Percentiles rank a stretch among this genome's conserved stretches.
Conservation (phyloP, 2,113 vertebrate genomes). For the Melanotaenia duboulayi region DNA sequence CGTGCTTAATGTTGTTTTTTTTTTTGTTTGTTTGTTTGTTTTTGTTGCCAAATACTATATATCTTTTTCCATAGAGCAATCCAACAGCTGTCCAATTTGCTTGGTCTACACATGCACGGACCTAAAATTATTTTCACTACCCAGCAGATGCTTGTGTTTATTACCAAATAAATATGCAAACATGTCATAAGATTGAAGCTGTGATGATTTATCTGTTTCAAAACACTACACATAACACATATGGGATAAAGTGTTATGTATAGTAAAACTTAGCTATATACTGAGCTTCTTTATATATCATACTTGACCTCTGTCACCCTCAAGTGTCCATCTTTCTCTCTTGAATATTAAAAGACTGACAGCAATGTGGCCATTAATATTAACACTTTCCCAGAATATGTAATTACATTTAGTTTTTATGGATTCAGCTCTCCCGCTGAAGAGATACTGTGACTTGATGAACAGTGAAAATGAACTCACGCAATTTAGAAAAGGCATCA, state of each 20-base stretch:
- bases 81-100: too few species aligned
- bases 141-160: slow-evolving; percentile 13
- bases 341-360: slow-evolving; percentile 68
- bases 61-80: too few species aligned
- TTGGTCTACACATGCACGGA: too few species aligned
- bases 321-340: slow-evolving; percentile 36
- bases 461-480: slow-evolving; percentile 9
- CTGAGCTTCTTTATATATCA: slow-evolving; percentile 41
- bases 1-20: neutral
- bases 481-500: neutral
- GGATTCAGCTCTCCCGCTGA: slow-evolving; percentile 49
- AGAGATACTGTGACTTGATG: slow-evolving; percentile 16
- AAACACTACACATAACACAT: slow-evolving; percentile 9
- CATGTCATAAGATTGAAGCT: slow-evolving; percentile 7
- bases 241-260: slow-evolving; percentile 25
- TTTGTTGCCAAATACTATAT: too few species aligned
- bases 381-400: slow-evolving; percentile 63
- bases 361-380: slow-evolving; percentile 70
- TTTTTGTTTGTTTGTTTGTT: too few species aligned
- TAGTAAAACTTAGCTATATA: slow-evolving; percentile 26
- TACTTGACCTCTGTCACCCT: slow-evolving; percentile 59
- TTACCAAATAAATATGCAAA: neutral
- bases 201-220: slow-evolving; percentile 9
- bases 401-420: slow-evolving; percentile 62
- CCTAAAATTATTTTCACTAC: too few species aligned